A percentile compares a stretch with the other conserved stretches of the same genome.
Conservation (phyloP, 37 sponge, comb jelly and placozoan genomes). For the Mnemiopsis leidyi region DNA sequence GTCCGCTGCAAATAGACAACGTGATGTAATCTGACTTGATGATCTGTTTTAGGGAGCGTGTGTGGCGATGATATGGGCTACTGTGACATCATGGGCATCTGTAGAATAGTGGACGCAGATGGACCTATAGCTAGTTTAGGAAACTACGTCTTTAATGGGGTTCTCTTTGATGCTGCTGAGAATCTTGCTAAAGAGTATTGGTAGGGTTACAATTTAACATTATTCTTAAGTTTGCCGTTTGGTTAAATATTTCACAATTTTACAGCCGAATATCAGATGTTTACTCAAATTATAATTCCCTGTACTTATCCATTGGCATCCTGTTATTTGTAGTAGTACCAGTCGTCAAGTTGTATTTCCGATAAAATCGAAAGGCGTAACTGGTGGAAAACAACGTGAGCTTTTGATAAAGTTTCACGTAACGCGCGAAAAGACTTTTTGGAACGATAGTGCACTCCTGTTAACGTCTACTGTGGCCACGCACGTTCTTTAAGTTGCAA, state of each 20-base stretch:
- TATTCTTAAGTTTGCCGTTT: too few species aligned
- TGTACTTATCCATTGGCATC: too few species aligned
- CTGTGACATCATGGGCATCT: conserved; percentile 47
- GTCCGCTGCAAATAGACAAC: not conserved
- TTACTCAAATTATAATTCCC: too few species aligned
- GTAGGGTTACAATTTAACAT: not conserved
- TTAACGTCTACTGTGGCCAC: not conserved
- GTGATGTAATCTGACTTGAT: not conserved
- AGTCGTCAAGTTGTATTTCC: too few species aligned
- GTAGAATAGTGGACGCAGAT: conserved; percentile 59
- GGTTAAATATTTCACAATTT: too few species aligned
- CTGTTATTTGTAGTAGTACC: too few species aligned
- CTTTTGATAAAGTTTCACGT: too few species aligned
- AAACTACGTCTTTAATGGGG: conserved; percentile 62
- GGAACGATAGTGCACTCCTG: not conserved
- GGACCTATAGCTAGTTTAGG: conserved; percentile 58
- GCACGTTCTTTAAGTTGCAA: too few species aligned
- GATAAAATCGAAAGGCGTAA: too few species aligned
- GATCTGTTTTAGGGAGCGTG: conserved; percentile 26
- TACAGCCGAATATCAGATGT: too few species aligned
- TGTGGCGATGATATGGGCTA: conserved; percentile 64
- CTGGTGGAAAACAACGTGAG: too few species aligned
- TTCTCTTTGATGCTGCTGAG: conserved; percentile 42
- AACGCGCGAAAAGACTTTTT: not conserved
- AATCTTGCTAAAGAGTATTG: conserved; percentile 13